phyloP scores from a whole-genome alignment of 2,797 vertebrate species.

The Pipistrellus pygmaeus region DNA sequence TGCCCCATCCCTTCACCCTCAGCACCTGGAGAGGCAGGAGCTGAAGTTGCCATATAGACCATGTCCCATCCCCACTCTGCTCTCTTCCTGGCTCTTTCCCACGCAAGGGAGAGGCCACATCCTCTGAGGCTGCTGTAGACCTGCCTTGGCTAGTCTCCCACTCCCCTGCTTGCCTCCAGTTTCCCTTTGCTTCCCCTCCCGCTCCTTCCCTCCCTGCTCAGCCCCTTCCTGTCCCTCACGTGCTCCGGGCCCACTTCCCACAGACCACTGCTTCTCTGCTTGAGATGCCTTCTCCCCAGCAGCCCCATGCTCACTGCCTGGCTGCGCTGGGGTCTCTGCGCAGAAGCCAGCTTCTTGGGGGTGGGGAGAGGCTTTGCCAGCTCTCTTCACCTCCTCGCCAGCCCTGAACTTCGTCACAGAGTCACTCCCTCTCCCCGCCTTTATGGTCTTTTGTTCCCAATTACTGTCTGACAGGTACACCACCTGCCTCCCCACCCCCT shows the following conservation, averaged over 20 bases:
- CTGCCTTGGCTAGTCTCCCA: neutral
- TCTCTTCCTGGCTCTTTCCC: neutral
- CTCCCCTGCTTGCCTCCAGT: neutral
- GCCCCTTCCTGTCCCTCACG: neutral
- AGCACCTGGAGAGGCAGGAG: neutral
- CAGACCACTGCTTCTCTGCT: neutral
- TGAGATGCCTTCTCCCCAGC: neutral
- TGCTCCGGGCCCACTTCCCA: neutral
- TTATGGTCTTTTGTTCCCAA: neutral
- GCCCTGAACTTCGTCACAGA: accelerated
- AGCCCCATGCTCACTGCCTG: neutral
- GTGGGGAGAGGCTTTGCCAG: neutral
- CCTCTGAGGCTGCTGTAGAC: accelerated
- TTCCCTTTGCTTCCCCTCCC: accelerated
- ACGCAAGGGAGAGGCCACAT: accelerated
- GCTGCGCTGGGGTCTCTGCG: neutral
- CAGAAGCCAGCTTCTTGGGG: accelerated
- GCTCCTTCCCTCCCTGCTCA: neutral
- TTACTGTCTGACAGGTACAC: neutral
- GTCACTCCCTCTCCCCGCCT: neutral
- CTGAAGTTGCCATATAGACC: too few relatives aligned
- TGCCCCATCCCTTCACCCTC: accelerated
- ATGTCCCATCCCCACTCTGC: accelerated
- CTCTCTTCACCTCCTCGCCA: neutral
- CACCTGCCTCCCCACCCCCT: too few relatives aligned